Evolutionary conservation across 2,113 vertebrate species (phyloP).

Genomic region (Urocolius indicus): DNA sequence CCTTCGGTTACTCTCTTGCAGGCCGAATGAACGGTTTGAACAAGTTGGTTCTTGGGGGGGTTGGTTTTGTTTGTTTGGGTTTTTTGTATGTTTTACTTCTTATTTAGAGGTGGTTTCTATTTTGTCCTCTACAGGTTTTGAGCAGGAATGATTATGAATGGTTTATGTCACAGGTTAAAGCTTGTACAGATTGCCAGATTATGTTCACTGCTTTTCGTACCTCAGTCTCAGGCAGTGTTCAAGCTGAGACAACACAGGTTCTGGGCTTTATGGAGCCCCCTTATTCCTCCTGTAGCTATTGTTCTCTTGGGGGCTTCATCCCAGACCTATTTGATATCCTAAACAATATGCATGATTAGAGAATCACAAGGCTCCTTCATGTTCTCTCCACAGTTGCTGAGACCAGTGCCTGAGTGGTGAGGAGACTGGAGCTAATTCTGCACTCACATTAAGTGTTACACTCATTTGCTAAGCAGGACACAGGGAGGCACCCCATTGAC

Average conservation of each 20-base stretch:
- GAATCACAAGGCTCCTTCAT: neutral
- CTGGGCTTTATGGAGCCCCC: neutral
- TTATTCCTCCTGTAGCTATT: neutral
- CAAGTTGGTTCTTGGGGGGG: neutral
- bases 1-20: neutral
- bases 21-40: neutral
- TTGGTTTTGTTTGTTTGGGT: too few species aligned
- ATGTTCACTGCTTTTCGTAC: neutral
- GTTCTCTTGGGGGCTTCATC: neutral
- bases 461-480: neutral
- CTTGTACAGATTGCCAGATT: neutral
- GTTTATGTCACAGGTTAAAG: neutral
- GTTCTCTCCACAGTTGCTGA: neutral
- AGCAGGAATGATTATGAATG: neutral
- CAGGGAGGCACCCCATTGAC: neutral
- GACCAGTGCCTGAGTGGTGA: neutral
- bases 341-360: accelerated
- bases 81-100: neutral
- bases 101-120: neutral
- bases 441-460: accelerated
- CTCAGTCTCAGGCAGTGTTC: neutral
- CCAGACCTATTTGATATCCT: neutral
- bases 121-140: neutral
- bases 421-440: neutral
- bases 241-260: neutral